Base-by-base conservation (phyloP, 1,140 invertebrate genomes). In the Dinoponera quadriceps region DNA sequence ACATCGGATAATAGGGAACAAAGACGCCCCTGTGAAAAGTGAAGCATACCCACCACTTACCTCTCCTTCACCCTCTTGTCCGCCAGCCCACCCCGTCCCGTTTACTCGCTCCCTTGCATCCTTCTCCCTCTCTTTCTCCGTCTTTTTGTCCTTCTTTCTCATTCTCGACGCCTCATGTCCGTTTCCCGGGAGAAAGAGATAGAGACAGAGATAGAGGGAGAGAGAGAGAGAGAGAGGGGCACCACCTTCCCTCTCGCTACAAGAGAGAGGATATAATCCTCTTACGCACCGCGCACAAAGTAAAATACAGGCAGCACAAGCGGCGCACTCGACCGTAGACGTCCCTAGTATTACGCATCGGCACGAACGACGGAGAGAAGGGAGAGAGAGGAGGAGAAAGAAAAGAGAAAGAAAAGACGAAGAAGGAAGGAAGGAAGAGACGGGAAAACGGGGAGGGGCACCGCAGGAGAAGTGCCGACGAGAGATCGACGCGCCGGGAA, bases 1-100 rank as follows among this genome's bases (percentile, higher is more conserved):
- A 94, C 92, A 91, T 93, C 92, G 93, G 93, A 94, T 94, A 93
- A 94, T 94, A 92, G 87, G 74, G 89, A 92, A 94, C 94, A 94
- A 94, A 93, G 83, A 65, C 86, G 87, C 83, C 88, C 91, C 92
- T 90, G 92, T 93, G 92, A 93, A 94, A 93, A 94, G 92, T 93
- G 91, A 94, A 91, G 91, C 91, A 90, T 90, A 90, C 83, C 77
- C 88, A 89, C 91, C 91, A 92, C 92, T 93, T 92, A 91, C 89
- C 86, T 92, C 75, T 69, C 81, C 54, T 78, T 78, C 71, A 49
- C 54, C 82, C 68, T 33, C 38, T 44, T 44, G 38, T 44, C 38
- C 4, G 9, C 38, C 38, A 1, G 9, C 38, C 38, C 7, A n/a
- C 51, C 22, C n/a, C 51, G 16, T 78, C 55, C 38, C 51, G 59